Percentiles rank a stretch among this genome's conserved stretches.
Conservation (phyloP, 2,888 invertebrate genomes). For the Adela reaumurella region DNA sequence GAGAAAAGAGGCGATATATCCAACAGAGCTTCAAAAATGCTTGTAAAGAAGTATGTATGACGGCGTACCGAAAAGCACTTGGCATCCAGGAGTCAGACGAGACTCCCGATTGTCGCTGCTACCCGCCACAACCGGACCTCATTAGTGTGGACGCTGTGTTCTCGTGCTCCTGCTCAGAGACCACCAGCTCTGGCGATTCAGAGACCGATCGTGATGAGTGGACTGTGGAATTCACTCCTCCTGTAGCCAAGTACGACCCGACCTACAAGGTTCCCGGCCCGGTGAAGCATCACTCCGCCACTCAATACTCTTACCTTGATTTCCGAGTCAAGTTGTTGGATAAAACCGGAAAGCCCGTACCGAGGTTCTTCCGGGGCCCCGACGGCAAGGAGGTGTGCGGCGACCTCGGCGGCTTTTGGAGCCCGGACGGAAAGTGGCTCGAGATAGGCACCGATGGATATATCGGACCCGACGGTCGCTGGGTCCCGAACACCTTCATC, state of each 20-base stretch:
- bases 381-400: constrained; percentile 44
- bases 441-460: constrained; percentile 41
- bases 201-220: constrained; percentile 46
- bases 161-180: constrained; percentile 35
- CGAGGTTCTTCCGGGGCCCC: constrained; percentile 38
- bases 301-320: constrained; percentile 38
- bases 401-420: constrained; percentile 47
- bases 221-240: constrained; percentile 47
- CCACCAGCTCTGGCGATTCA: constrained; percentile 19
- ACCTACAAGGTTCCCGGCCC: constrained; percentile 28
- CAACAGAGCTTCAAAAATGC: constrained; percentile 39
- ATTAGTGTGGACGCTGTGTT: constrained; percentile 28
- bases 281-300: constrained; percentile 20
- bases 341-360: constrained; percentile 33
- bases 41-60: constrained; percentile 42
- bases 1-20: constrained; percentile 35
- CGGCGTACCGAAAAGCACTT: constrained; percentile 44
- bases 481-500: constrained; percentile 34
- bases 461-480: constrained; percentile 34
- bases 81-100: constrained; percentile 35
- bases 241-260: constrained; percentile 33
- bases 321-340: constrained; percentile 38
- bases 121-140: constrained; percentile 25
- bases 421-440: constrained; percentile 33
- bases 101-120: constrained; percentile 32